Conservation (phyloP, 2,113 vertebrate species). For the Nestor notabilis region DNA sequence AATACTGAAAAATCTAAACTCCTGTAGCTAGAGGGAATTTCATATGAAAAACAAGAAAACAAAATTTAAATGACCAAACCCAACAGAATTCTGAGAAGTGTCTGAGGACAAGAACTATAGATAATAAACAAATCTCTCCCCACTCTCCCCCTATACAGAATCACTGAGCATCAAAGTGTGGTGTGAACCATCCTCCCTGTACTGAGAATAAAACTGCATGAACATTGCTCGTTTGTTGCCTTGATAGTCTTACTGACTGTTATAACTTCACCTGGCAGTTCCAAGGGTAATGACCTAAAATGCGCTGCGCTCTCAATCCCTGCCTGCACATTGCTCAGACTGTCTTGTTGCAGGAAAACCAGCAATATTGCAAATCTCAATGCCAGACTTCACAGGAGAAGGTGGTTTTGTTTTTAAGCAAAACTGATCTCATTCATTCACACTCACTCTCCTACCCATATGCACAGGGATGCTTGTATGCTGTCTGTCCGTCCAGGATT, state of each 20-base stretch:
- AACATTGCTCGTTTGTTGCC: neutral
- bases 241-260: neutral
- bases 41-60: neutral
- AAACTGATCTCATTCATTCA: neutral
- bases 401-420: neutral
- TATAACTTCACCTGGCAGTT: neutral
- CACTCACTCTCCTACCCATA: neutral
- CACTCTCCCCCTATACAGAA: neutral
- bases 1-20: neutral
- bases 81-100: neutral
- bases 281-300: neutral
- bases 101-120: neutral
- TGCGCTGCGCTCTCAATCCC: neutral
- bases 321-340: neutral
- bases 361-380: neutral
- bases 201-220: neutral
- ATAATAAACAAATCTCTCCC: neutral
- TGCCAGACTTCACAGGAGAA: neutral
- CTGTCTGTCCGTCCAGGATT: neutral
- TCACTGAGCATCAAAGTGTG: neutral
- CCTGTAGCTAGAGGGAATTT: neutral
- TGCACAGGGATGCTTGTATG: neutral
- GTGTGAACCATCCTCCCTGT: rapidly evolving
- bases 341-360: neutral
- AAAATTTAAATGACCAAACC: neutral